Evolutionary conservation across 37 sponge, comb jelly and placozoan species (phyloP), one percentile per base, ranked within the genome.

Genomic region (Chondrilla cf. caribensis): DNA sequence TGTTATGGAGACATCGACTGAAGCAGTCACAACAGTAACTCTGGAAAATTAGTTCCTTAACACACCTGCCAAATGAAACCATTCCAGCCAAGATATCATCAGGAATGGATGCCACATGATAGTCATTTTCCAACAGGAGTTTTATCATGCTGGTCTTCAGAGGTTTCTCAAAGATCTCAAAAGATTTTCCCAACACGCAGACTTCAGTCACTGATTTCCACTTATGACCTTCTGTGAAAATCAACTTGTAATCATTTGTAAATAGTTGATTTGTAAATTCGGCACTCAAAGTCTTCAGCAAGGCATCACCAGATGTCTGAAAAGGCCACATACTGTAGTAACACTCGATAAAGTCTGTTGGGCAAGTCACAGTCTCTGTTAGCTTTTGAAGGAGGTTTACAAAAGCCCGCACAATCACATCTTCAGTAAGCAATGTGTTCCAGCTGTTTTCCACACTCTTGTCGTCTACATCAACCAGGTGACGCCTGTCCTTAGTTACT

Each of bases 251-350:
- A 2, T 7, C 2, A 19, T 7, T 43, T 36, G 1, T 15, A 38
- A 39, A 8, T 22, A 73, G 44, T 14, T 22, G 14, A 2, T 24
- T 5, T 2, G 36, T 39, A 43, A 73, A 73, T 37, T 39, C 41
- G 15, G 33, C 35, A 54, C 9, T 54, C 54, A 79, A 32, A 25
- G 66, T 29, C 32, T 83, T 29, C 6, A 22, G 42, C 51, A 84
- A 62, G 0, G 11, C 15, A 67, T 42, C 38, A 21, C 22, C 22
- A 80, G 40, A n/a, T 86, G 66, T 14, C 85, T 70, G 0, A 78
- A 29, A 18, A 18, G 88, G 83, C 86, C 85, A 92, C 19, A 92
- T 66, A 0, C 65, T 40, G 60, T 92, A 92, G 42, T 83, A 92
- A 0, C 59, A n/a, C 18, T 80, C 32, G 15, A 90, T 51, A 38